Evolutionary conservation across 2,888 invertebrate genomes (phyloP).

Genomic region (Rapana venosa): DNA sequence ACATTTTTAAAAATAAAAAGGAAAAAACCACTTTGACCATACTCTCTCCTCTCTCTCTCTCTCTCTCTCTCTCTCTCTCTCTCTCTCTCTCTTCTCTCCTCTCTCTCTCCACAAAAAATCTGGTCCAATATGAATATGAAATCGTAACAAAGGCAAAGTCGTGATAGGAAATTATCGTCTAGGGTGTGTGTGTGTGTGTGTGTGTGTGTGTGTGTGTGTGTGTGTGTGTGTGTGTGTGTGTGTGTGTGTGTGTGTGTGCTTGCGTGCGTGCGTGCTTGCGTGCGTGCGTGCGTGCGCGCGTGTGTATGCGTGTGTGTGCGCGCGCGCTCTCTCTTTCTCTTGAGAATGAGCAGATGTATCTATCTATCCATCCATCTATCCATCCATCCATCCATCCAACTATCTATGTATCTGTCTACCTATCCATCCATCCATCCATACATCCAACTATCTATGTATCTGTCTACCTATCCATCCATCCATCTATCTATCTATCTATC

Average conservation of each 20-base stretch:
- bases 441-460: neutral
- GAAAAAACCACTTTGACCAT: neutral
- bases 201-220: neutral
- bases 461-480: neutral
- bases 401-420: neutral
- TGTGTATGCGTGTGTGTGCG: neutral
- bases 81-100: neutral
- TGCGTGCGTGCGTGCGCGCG: neutral
- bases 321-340: neutral
- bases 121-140: too few species aligned
- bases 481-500: neutral
- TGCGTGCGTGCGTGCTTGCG: neutral
- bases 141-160: too few species aligned
- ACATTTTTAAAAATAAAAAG: too few species aligned
- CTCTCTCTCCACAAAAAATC: too few species aligned
- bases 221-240: neutral
- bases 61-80: neutral
- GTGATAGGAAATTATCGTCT: neutral
- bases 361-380: neutral
- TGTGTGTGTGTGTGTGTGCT: slow-evolving; percentile 6
- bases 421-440: neutral
- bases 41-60: slow-evolving; percentile 13
- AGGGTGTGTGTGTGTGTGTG: neutral
- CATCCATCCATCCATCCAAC: neutral
- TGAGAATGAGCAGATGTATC: neutral